Base-by-base conservation (phyloP, 2,888 invertebrate genomes). In the Incurvaria masculella region DNA sequence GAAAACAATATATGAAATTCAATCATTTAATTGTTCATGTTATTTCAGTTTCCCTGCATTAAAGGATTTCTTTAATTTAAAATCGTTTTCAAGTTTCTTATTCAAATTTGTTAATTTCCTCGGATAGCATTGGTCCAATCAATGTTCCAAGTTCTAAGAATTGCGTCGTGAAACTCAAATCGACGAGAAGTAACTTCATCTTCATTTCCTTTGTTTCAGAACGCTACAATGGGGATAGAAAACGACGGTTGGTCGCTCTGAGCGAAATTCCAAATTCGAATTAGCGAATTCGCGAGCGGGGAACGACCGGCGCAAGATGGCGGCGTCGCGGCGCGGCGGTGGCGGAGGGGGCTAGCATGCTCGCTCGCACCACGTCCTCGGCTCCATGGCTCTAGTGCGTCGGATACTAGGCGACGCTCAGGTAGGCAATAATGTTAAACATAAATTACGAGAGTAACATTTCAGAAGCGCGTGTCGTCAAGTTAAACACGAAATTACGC, bases 331-430 rank as follows among this genome's bases (percentile, higher is more conserved):
- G 46, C 49, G 49, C 52, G 50, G 49, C 48, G 43, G 45, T 41
- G n/a, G n/a, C 45, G 67, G 66, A 49, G 73, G 72, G 59, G 80
- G 79, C 58, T 81, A 81, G 70, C 79, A 80, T 74, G 81, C 72
- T 68, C 68, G 69, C 73, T 66, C 68, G n/a, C n/a, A 33, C 65
- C 61, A 75, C 72, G 79, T 84, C 75, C 80, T 85, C 81, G 82
- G 87, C 81, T 85, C 87, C 81, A 86, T 90, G 88, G 88, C 88
- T 79, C 85, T 91, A 79, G 91, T 91, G 87, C 86, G 89, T 76
- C 86, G 88, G 67, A 88, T 91, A 72, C 82, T 91, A 67, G 84
- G 88, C 73, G 91, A 92, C 83, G 91, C 91, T 74, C 91, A 91
- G 86, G 88, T 89, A 70, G 78, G 66, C 59, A 20, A 23, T 5